A percentile compares a stretch with the other conserved stretches of the same genome.
phyloP scores from a whole-genome alignment of 1,140 invertebrate genomes.

The Drosophila pandora region DNA sequence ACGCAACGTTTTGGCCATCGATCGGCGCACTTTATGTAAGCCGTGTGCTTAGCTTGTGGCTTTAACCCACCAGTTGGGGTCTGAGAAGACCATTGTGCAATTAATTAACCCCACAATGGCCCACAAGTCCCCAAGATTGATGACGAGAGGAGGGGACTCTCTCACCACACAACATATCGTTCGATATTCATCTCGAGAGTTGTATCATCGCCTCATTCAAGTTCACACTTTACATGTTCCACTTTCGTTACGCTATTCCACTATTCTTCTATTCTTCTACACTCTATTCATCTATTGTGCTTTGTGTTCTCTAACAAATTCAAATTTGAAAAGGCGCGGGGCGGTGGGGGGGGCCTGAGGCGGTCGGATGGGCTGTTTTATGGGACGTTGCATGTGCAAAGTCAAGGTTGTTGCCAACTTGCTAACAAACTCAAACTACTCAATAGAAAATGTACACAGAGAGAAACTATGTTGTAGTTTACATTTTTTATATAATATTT shows the following conservation, averaged over 20 bases:
- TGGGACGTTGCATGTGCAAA: constrained; percentile 70
- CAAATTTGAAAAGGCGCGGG: constrained; percentile 17
- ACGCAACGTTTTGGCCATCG: constrained; percentile 36
- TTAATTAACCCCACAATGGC: constrained; percentile 7
- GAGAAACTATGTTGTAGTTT: not conserved
- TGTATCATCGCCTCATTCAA: constrained; percentile 6
- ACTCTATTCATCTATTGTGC: constrained; percentile 3
- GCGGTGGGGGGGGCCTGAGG: no score
- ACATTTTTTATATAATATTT: not conserved
- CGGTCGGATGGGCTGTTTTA: not conserved
- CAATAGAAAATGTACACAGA: constrained; percentile 4
- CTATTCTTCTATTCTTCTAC: constrained; percentile 9
- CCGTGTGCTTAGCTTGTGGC: constrained; percentile 2
- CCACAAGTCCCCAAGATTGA: constrained; percentile 11
- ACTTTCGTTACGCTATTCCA: not conserved
- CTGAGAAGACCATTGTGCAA: not conserved
- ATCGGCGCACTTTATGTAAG: constrained; percentile 37
- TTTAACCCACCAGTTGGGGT: constrained; percentile 1
- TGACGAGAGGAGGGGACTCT: not conserved
- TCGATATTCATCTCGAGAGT: constrained; percentile 18
- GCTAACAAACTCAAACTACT: constrained; percentile 17
- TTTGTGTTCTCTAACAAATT: constrained; percentile 16
- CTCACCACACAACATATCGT: not conserved
- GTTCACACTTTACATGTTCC: constrained; percentile 16
- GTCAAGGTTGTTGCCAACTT: constrained; percentile 59